Evolutionary conservation across 2,113 vertebrate species (phyloP).

Genomic region (Phaethornis superciliosus): DNA sequence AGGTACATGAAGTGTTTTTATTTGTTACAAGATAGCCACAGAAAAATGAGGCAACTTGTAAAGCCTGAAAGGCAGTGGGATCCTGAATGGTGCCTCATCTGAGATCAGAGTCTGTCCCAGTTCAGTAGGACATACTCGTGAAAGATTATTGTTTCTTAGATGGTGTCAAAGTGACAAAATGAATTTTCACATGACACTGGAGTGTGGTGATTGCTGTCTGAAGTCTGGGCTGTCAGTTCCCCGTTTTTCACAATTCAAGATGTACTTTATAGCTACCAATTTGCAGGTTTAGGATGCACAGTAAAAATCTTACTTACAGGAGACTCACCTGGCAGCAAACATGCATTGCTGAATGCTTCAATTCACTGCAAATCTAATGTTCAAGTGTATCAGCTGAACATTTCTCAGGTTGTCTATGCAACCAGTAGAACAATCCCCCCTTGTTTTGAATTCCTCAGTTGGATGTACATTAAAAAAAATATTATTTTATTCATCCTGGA

Average conservation of each 20-base stretch:
- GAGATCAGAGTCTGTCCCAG: accelerated
- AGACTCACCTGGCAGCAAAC: background rate
- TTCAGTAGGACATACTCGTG: background rate
- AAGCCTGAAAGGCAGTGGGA: background rate
- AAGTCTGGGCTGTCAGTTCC: background rate
- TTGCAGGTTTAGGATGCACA: background rate
- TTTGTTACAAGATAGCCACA: background rate
- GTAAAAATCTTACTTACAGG: background rate
- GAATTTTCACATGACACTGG: background rate
- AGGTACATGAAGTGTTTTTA: background rate
- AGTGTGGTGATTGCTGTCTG: background rate
- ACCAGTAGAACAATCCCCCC: background rate
- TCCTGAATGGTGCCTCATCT: background rate
- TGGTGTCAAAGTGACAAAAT: background rate
- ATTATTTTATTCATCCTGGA: background rate
- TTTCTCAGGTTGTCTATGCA: background rate
- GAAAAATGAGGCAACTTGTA: background rate
- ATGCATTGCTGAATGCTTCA: background rate
- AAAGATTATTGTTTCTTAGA: background rate
- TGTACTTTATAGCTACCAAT: background rate
- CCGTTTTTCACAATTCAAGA: background rate
- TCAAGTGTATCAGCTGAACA: background rate
- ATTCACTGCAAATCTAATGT: background rate
- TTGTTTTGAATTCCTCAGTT: background rate
- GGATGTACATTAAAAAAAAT: background rate